Conservation (phyloP, 1,140 invertebrate genomes). For the Dufourea novaeangliae region DNA sequence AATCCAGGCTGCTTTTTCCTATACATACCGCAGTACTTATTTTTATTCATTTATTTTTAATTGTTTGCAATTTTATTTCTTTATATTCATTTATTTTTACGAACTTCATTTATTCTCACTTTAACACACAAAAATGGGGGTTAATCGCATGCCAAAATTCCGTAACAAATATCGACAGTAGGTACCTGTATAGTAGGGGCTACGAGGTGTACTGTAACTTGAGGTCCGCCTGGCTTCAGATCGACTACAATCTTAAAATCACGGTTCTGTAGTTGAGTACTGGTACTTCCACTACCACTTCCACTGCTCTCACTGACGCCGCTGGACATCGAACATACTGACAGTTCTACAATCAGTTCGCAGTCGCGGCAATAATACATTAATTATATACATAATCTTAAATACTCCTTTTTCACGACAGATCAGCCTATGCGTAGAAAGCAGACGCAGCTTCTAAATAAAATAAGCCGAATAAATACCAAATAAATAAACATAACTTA, state of each 20-base stretch:
- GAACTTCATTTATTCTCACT: no score
- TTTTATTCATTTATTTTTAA: not conserved
- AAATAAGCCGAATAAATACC: not conserved
- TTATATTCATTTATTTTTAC: no score
- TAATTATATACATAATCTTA: conserved; percentile 30
- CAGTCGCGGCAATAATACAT: conserved; percentile 35
- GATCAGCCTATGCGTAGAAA: conserved; percentile 18
- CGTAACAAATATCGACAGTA: no score
- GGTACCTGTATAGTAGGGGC: conserved; percentile 76
- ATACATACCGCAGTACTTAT: conserved; percentile 71
- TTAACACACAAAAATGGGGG: no score
- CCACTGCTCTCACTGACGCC: conserved; percentile 82
- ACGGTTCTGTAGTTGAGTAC: conserved; percentile 86
- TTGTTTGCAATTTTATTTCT: no score
- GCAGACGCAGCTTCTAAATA: not conserved
- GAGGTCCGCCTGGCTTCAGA: conserved; percentile 84
- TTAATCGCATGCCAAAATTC: no score
- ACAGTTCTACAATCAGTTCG: conserved; percentile 80
- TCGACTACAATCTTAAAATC: conserved; percentile 95
- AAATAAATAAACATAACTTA: not conserved
- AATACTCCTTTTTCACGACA: conserved; percentile 29
- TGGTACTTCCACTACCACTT: conserved; percentile 74
- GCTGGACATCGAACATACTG: conserved; percentile 84
- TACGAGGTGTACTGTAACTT: conserved; percentile 87
- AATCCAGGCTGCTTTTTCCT: conserved; percentile 97